These are phyloP conservation scores for Amazona ochrocephala DNA, from an alignment of 2,797 vertebrate species.

Conservation along the genomic window DNA sequence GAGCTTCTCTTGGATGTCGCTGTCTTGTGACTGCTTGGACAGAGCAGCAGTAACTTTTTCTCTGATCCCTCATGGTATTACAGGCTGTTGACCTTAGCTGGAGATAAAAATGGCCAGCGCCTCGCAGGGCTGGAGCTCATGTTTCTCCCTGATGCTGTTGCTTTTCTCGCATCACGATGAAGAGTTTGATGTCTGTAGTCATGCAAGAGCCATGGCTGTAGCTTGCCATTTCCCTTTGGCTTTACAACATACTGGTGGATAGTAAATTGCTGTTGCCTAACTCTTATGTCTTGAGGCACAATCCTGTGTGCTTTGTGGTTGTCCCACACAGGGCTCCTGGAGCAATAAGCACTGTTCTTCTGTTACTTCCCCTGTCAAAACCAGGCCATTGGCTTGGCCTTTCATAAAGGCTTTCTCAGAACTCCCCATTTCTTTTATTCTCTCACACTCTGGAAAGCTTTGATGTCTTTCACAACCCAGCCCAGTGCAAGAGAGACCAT, in stretches of 20 bases:
- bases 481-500: not conserved
- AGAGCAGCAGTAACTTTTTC: not conserved
- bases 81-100: not conserved
- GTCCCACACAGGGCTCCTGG: not conserved
- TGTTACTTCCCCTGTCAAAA: not conserved
- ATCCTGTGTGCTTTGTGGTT: rapidly evolving
- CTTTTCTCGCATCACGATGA: rapidly evolving
- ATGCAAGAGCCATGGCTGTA: not conserved
- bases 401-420: not conserved
- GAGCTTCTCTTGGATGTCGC: not conserved
- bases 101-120: not conserved
- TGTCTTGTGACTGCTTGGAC: not conserved
- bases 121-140: not conserved
- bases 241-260: rapidly evolving
- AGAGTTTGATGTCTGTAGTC: not conserved
- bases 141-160: not conserved
- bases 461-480: not conserved
- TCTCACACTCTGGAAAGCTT: not conserved
- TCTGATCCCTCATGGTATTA: not conserved
- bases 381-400: not conserved
- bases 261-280: not conserved
- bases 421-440: not conserved
- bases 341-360: not conserved
- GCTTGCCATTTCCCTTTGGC: not conserved
- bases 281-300: not conserved